phyloP scores from a whole-genome alignment of 1,140 invertebrate genomes.

The Drosophila elegans region DNA sequence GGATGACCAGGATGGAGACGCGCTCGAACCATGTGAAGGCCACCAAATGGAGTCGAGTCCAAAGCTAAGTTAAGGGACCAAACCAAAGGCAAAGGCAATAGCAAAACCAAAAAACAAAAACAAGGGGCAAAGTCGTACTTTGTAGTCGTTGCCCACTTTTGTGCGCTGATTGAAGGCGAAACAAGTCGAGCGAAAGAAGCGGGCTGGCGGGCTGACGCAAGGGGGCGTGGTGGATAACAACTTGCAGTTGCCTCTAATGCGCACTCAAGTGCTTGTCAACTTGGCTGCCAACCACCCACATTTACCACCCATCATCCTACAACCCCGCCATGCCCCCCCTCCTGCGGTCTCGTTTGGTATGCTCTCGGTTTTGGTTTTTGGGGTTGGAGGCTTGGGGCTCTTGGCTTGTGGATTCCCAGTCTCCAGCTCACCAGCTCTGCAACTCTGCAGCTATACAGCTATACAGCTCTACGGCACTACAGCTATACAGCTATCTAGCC shows the following conservation, averaged over 20 bases:
- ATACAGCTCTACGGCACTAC: background rate
- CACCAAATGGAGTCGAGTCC: slow-evolving; percentile 5
- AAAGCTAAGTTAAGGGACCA: slow-evolving; percentile 45
- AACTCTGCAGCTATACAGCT: background rate
- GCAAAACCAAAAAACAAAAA: background rate
- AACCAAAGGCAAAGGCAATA: slow-evolving; percentile 28
- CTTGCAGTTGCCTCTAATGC: slow-evolving; percentile 65
- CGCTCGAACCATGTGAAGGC: slow-evolving; percentile 98
- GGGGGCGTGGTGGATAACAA: slow-evolving; percentile 35
- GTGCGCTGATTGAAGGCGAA: slow-evolving; percentile 51
- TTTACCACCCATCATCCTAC: no score
- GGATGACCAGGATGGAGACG: slow-evolving; percentile 98
- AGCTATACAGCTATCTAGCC: slow-evolving; percentile 1
- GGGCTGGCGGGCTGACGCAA: background rate
- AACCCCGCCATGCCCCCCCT: slow-evolving; percentile 11
- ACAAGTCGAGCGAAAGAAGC: slow-evolving; percentile 25
- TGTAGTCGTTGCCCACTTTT: slow-evolving; percentile 33
- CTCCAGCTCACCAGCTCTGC: background rate
- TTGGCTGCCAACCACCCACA: slow-evolving; percentile 37
- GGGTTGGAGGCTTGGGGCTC: background rate
- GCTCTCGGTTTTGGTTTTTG: slow-evolving; percentile 36
- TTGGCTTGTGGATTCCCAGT: background rate
- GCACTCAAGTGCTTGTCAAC: slow-evolving; percentile 78
- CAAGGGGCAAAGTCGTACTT: no score
- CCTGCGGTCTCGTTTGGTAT: slow-evolving; percentile 37